Conservation (phyloP, 2,888 invertebrate genomes). For the Elgonia sp. region DNA sequence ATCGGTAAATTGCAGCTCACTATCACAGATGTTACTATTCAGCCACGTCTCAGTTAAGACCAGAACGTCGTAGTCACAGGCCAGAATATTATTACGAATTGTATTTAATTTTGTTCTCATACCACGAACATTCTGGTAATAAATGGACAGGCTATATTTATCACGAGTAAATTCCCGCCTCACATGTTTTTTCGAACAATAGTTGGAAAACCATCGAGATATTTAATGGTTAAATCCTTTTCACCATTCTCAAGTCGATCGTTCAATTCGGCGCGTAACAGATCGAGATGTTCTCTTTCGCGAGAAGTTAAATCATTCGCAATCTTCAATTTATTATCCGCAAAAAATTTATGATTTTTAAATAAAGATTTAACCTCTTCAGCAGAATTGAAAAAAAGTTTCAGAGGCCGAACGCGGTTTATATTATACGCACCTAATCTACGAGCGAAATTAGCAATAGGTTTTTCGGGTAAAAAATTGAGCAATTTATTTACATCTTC, state of each 20-base stretch:
- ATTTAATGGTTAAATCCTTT: constrained; percentile 4
- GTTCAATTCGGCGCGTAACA: neutral
- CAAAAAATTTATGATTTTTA: constrained; percentile 1
- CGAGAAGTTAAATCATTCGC: neutral
- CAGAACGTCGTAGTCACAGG: neutral
- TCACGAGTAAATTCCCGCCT: neutral
- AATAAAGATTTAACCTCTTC: neutral
- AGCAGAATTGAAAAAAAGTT: constrained; percentile 7
- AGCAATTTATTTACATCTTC: no score
- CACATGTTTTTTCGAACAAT: constrained; percentile 8
- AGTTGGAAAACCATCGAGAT: constrained; percentile 12
- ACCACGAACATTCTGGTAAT: neutral
- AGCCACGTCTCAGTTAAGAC: constrained; percentile 4
- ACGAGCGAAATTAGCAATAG: no score
- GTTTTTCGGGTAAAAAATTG: no score
- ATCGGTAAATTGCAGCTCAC: neutral
- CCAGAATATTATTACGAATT: constrained; percentile 2
- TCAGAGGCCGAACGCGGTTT: constrained; percentile 3
- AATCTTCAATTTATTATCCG: neutral
- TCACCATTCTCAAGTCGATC: neutral
- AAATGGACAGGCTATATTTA: no score
- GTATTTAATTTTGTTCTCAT: constrained; percentile 2
- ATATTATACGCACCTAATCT: neutral
- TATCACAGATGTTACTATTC: neutral
- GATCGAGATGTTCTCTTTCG: no score